phyloP scores from a whole-genome alignment of 2,888 invertebrate genomes.

The Megastigmus dorsalis region DNA sequence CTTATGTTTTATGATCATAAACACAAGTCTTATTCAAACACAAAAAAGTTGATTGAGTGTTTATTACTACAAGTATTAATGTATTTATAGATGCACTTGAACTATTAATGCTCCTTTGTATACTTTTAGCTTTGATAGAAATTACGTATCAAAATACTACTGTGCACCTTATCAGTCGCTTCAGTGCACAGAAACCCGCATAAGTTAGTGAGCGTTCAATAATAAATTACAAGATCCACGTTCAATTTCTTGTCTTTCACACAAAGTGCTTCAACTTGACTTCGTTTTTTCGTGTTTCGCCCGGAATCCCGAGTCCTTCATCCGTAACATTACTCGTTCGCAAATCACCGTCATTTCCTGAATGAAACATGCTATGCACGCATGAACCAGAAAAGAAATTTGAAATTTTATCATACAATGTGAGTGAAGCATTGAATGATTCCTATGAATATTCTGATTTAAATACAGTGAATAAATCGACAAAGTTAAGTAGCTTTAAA shows the following conservation, averaged over 20 bases:
- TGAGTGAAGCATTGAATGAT: neutral
- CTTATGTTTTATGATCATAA: too few species aligned
- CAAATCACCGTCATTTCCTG: slow-evolving; percentile 47
- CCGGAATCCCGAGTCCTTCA: slow-evolving; percentile 20
- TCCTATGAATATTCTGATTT: neutral
- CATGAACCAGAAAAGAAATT: slow-evolving; percentile 46
- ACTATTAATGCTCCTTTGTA: neutral
- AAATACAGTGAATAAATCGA: neutral
- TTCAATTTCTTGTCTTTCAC: slow-evolving; percentile 36
- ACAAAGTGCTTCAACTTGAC: slow-evolving; percentile 26
- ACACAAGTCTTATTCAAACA: neutral
- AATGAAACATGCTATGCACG: slow-evolving; percentile 21
- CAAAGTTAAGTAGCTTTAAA: neutral
- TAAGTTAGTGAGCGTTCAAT: neutral
- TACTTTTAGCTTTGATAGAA: too few species aligned
- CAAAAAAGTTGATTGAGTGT: too few species aligned
- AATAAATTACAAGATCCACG: slow-evolving; percentile 41
- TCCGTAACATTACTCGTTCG: slow-evolving; percentile 47
- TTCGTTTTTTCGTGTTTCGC: slow-evolving; percentile 22
- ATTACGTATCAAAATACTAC: too few species aligned
- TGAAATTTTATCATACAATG: slow-evolving; percentile 14
- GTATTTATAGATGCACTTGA: too few species aligned
- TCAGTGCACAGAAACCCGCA: slow-evolving; percentile 17
- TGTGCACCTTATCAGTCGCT: slow-evolving; percentile 40
- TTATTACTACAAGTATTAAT: too few species aligned